Evolutionary conservation across 2,113 vertebrate species (phyloP).

Genomic region (Microcebus jonahi): DNA sequence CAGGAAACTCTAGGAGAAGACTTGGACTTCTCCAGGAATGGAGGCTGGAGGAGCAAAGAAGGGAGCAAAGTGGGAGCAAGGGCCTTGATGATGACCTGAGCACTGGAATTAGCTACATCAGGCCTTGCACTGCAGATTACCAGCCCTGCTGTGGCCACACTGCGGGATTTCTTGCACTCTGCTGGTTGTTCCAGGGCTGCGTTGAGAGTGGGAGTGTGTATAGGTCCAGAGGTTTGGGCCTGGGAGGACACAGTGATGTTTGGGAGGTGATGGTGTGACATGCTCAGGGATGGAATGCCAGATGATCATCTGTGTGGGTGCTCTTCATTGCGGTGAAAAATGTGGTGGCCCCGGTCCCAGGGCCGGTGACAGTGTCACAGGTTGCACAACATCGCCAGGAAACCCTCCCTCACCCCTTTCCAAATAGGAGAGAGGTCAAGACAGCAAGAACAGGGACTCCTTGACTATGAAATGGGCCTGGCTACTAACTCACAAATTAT

Average conservation of each 20-base stretch:
- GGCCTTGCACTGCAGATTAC: rapidly evolving
- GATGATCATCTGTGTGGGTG: neutral
- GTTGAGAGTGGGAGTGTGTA: neutral
- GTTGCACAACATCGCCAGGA: neutral
- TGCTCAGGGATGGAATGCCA: neutral
- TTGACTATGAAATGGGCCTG: neutral
- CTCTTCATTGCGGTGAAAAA: neutral
- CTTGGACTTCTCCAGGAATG: neutral
- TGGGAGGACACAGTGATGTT: neutral
- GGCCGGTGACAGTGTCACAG: neutral
- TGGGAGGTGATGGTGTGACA: neutral
- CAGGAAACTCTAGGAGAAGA: neutral
- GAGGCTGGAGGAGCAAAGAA: neutral
- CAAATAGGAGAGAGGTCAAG: neutral
- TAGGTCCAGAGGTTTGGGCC: neutral
- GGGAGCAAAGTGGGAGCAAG: neutral
- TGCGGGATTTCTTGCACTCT: neutral
- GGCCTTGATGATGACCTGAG: neutral
- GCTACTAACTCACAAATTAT: neutral
- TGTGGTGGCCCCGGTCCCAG: neutral
- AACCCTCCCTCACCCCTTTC: neutral
- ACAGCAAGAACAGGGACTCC: neutral
- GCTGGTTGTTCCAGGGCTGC: too few relatives aligned
- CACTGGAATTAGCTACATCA: neutral
- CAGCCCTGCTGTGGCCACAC: neutral